Conservation (phyloP, 1,140 invertebrate genomes). For the Schlechtendalia chinensis region DNA sequence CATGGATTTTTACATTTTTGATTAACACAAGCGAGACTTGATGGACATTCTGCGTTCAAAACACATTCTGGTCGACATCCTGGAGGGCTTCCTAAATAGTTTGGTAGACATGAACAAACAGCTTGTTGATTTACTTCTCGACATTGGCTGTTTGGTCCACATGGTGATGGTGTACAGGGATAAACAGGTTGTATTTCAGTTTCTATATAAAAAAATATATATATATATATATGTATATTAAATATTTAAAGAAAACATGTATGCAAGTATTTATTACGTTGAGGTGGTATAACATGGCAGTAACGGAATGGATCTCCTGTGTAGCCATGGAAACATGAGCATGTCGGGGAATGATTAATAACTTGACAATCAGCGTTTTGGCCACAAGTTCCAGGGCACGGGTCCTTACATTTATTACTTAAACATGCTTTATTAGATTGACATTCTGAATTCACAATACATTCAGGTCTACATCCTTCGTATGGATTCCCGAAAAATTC, state of each 20-base stretch:
- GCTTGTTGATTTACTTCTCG: constrained; percentile 59
- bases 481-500: constrained; percentile 60
- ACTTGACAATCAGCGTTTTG: constrained; percentile 67
- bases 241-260: background rate
- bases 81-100: constrained; percentile 60
- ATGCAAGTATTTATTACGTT: constrained; percentile 41
- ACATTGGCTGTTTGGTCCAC: constrained; percentile 63
- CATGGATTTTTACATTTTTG: constrained; percentile 63
- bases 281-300: constrained; percentile 54
- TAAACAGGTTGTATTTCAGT: constrained; percentile 51
- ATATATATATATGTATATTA: background rate
- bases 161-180: constrained; percentile 60
- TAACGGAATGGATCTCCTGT: constrained; percentile 68
- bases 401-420: constrained; percentile 68
- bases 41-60: constrained; percentile 61
- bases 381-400: constrained; percentile 69
- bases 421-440: constrained; percentile 64
- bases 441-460: constrained; percentile 67
- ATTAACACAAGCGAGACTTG: constrained; percentile 61
- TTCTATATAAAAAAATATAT: constrained; percentile 44
- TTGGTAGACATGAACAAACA: constrained; percentile 62
- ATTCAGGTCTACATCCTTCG: constrained; percentile 67
- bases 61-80: constrained; percentile 63
- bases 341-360: constrained; percentile 68
- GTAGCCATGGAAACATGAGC: constrained; percentile 64